Percentiles rank a stretch among this genome's conserved stretches.
Evolutionary conservation across 1,140 invertebrate genomes (phyloP).

Genomic region (Drosophila pallidifrons): DNA sequence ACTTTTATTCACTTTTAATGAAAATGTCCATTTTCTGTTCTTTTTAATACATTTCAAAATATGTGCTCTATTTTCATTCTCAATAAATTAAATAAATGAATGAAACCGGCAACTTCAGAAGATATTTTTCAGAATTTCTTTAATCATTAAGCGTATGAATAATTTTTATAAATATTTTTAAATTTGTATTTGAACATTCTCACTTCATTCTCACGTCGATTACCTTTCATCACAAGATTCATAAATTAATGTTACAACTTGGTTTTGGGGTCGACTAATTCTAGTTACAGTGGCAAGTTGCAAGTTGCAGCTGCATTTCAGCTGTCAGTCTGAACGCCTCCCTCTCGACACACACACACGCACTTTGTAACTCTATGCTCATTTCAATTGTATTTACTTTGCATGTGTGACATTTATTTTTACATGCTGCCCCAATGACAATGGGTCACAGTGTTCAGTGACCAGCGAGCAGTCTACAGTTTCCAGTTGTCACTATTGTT

Average conservation of each 20-base stretch:
- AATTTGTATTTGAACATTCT: too few species aligned
- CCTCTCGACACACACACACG: background rate
- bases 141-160: too few species aligned
- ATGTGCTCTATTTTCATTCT: too few species aligned
- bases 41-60: too few species aligned
- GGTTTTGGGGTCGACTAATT: background rate
- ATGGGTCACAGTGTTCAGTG: slow-evolving; percentile 19
- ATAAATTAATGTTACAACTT: background rate
- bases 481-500: slow-evolving; percentile 28
- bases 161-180: too few species aligned
- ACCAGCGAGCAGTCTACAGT: background rate
- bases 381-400: slow-evolving; percentile 77
- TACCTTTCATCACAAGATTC: background rate
- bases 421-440: slow-evolving; percentile 58
- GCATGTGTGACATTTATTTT: slow-evolving; percentile 79
- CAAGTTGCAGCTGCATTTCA: slow-evolving; percentile 50
- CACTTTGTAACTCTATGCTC: slow-evolving; percentile 34
- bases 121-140: too few species aligned
- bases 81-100: too few species aligned
- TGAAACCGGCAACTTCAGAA: too few species aligned
- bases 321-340: slow-evolving; percentile 63
- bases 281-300: background rate
- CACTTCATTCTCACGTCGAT: background rate
- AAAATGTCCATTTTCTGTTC: too few species aligned
- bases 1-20: too few species aligned